A percentile compares a stretch with the other conserved stretches of the same genome.
phyloP scores from a whole-genome alignment of 2,113 vertebrate species.

The Catagonus wagneri region DNA sequence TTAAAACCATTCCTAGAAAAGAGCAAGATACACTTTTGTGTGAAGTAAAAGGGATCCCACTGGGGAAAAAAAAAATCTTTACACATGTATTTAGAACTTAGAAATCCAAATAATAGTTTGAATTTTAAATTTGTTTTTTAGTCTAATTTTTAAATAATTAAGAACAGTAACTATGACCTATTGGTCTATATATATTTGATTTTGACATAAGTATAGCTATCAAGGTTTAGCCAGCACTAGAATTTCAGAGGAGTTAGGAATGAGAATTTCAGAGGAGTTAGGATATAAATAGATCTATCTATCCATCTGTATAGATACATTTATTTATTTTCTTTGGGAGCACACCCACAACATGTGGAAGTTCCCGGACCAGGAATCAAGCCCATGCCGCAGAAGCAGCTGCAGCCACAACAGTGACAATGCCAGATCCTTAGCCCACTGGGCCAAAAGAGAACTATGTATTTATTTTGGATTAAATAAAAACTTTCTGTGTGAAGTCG shows the following conservation, averaged over 20 bases:
- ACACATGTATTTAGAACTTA: neutral
- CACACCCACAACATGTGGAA: too few relatives aligned
- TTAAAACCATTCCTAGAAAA: constrained; percentile 63
- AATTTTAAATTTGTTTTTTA: constrained; percentile 2
- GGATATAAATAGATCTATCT: too few relatives aligned
- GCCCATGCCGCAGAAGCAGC: too few relatives aligned
- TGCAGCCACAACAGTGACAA: too few relatives aligned
- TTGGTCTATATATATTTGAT: constrained; percentile 3
- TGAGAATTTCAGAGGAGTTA: too few relatives aligned
- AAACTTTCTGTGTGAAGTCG: neutral
- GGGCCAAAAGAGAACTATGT: neutral
- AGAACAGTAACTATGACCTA: neutral
- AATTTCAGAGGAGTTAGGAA: neutral
- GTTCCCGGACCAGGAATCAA: too few relatives aligned
- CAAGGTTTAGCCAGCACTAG: neutral
- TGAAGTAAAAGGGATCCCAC: neutral
- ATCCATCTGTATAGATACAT: too few relatives aligned
- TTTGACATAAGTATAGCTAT: neutral
- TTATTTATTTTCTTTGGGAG: too few relatives aligned
- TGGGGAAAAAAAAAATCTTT: neutral
- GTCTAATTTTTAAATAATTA: neutral
- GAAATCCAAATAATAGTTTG: neutral
- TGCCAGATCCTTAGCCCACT: too few relatives aligned
- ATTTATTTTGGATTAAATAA: constrained; percentile 12
- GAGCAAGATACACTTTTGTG: constrained; percentile 41